Conservation (phyloP, 1,140 invertebrate genomes). For the Pemphigus obesinymphae region DNA sequence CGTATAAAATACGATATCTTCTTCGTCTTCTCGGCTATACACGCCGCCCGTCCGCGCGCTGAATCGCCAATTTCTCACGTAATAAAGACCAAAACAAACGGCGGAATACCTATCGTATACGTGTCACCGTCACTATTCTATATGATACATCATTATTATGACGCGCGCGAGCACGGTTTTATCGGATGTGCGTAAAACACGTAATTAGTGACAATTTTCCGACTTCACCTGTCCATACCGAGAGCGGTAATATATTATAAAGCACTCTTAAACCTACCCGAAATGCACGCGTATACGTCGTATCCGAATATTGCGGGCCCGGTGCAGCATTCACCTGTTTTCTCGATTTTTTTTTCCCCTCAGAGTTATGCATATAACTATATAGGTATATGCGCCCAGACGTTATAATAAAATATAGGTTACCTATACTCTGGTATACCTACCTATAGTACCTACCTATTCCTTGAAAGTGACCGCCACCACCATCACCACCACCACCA, state of each 20-base stretch:
- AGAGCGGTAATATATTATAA: not conserved
- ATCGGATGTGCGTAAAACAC: not conserved
- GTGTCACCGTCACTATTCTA: not conserved
- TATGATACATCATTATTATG: not conserved
- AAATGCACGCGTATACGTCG: not conserved
- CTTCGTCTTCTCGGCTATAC: not conserved
- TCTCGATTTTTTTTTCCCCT: not conserved
- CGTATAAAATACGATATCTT: too few relatives aligned
- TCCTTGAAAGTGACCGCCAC: not conserved
- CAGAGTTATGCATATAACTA: not conserved
- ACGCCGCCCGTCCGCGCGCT: slow-evolving; percentile 2
- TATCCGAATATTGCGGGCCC: not conserved
- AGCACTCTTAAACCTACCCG: too few relatives aligned
- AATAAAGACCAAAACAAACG: not conserved
- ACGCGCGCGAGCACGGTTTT: not conserved
- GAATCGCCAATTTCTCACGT: slow-evolving; percentile 22
- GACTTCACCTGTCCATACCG: not conserved
- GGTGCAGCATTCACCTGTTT: slow-evolving; percentile 32
- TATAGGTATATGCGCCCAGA: not conserved
- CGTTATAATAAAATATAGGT: not conserved
- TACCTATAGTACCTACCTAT: too few relatives aligned
- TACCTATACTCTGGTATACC: too few relatives aligned
- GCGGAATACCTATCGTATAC: not conserved
- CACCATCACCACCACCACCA: too few relatives aligned
- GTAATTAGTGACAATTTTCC: slow-evolving; percentile 28